Conservation (phyloP, 2,888 invertebrate genomes). For the Drosophila acutilabella region DNA sequence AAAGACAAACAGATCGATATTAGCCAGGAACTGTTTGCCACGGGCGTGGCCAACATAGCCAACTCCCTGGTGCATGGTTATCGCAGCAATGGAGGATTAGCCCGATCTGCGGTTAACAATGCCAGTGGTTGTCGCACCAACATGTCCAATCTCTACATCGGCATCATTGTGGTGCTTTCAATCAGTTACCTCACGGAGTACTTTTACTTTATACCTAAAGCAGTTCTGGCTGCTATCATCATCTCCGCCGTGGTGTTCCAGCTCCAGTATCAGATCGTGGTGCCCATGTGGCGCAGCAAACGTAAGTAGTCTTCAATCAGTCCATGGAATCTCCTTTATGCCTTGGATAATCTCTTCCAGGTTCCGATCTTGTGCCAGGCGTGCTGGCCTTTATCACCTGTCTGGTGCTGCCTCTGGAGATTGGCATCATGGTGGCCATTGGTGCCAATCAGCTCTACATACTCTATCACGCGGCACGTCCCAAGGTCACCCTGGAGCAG, state of each 20-base stretch:
- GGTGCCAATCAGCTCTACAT: conserved; percentile 93
- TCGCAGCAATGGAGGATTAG: conserved; percentile 92
- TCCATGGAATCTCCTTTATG: not conserved
- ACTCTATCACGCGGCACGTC: conserved; percentile 94
- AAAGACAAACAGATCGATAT: conserved; percentile 93
- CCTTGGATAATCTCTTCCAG: conserved; percentile 84
- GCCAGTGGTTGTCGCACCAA: conserved; percentile 95
- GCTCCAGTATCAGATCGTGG: conserved; percentile 93
- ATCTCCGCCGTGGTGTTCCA: conserved; percentile 96
- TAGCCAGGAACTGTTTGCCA: conserved; percentile 95
- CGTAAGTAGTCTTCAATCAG: conserved; percentile 86
- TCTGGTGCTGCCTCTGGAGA: conserved; percentile 92
- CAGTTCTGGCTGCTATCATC: conserved; percentile 94
- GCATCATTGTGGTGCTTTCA: conserved; percentile 92
- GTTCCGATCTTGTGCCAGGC: conserved; percentile 94
- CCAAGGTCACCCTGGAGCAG: conserved; percentile 93
- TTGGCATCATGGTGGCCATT: conserved; percentile 94
- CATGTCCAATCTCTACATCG: conserved; percentile 92
- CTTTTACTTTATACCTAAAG: conserved; percentile 93
- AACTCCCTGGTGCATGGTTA: conserved; percentile 94
- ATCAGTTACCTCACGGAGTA: conserved; percentile 93
- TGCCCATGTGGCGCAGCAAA: conserved; percentile 95
- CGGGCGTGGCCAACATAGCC: conserved; percentile 90
- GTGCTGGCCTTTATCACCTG: conserved; percentile 94
- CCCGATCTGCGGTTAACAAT: conserved; percentile 93